Conservation (phyloP, 35 echinoderm and acorn worm genomes). For the Lytechinus variegatus region DNA sequence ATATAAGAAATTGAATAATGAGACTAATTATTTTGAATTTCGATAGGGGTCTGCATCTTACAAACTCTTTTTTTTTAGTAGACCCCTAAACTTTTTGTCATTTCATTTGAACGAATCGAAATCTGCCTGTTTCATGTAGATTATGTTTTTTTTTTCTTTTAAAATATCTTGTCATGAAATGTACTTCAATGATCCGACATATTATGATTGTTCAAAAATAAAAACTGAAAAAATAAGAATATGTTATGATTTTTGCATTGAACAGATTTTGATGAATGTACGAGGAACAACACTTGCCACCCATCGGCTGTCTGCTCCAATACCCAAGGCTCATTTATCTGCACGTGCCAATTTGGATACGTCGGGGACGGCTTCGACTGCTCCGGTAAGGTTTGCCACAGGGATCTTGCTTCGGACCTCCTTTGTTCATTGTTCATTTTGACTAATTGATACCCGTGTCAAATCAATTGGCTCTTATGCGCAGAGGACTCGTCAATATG, state of each 20-base stretch:
- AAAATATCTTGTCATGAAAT: no score
- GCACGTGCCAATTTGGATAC: conserved; percentile 43
- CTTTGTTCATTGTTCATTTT: neutral
- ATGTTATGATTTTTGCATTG: neutral
- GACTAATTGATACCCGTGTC: neutral
- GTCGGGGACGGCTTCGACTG: conserved; percentile 49
- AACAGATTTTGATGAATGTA: conserved; percentile 55
- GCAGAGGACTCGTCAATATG: neutral
- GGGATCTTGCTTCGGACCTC: neutral
- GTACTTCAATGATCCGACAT: no score
- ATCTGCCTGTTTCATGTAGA: no score
- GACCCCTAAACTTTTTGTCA: no score
- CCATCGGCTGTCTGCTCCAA: neutral
- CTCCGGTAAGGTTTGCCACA: conserved; percentile 31
- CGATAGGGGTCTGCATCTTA: no score
- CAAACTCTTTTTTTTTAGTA: no score
- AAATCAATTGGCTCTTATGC: neutral
- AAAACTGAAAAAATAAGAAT: neutral
- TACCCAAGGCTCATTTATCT: conserved; percentile 20
- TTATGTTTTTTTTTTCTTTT: no score
- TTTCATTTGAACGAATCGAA: no score
- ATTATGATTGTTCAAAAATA: no score
- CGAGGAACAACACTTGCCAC: neutral
- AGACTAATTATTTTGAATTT: no score
- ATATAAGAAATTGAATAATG: no score